Base-by-base conservation (phyloP, 37 sponge, comb jelly and placozoan species). In the Haliclona indistincta region DNA sequence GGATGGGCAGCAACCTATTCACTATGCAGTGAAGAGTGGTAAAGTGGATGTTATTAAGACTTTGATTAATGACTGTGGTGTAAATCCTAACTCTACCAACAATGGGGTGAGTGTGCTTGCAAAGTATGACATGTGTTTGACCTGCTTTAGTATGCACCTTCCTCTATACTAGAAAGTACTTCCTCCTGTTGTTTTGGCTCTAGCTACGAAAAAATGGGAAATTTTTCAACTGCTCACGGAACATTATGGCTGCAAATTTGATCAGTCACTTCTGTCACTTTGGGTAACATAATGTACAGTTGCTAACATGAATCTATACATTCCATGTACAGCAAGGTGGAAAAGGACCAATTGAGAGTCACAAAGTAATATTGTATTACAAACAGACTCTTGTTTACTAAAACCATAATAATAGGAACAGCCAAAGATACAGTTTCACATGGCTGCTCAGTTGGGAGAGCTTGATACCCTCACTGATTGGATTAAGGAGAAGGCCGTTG, bases 1-100 rank as follows among this genome's bases (percentile, higher is more conserved):
- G 69, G 47, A 8, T 68, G 69, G 69, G 5, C 3, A 43, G 17
- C 61, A 74, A 33, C 75, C 75, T 32, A 74, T 74, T 38, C 75
- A 74, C 26, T 74, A 58, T 74, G 75, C 75, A 22, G 17, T 43
- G 1, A 56, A 22, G 75, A 58, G 10, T 60, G 75, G 75, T 11
- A 61, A 74, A 3, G 32, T 74, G 2, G 63, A 56, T 2, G 43
- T 74, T 1, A 74, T 61, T 8, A 17, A 58, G 20, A 8, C 35
- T 6, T 29, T 74, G 38, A 3, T 74, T 32, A 63, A 74, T 10
- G 43, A 60, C 29, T 74, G 19, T 74, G 61, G 61, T 29, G 63
- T 74, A 1, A 63, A 74, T 33, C 63, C 63, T 35, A 56, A 74
- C 25, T 68, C 69, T 3, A 68, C 20, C 1, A 43, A 8, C 8